Percentiles rank a stretch among this genome's conserved stretches.
Evolutionary conservation across 92 coral and sea anemone genomes (phyloP).

Genomic region (Muricea muricata): DNA sequence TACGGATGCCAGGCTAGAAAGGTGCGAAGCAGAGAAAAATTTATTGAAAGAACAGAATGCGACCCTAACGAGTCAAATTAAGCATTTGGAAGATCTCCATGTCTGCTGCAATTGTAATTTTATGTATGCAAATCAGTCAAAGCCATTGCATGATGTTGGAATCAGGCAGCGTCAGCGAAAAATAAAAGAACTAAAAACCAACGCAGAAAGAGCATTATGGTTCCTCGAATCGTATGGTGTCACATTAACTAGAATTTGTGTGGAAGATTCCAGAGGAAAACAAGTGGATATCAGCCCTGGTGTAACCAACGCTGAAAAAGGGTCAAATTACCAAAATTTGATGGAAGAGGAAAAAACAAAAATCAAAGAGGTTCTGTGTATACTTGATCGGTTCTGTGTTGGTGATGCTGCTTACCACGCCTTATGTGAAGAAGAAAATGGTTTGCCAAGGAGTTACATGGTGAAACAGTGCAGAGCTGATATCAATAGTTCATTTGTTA

Average conservation of each 20-base stretch:
- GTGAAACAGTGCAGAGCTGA: conserved; percentile 53
- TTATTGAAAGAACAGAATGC: conserved; percentile 19
- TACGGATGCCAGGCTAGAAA: conserved; percentile 15
- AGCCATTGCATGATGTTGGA: conserved; percentile 18
- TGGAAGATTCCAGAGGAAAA: too few species aligned
- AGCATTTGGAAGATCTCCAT: conserved; percentile 31
- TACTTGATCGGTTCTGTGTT: conserved; percentile 54
- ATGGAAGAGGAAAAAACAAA: conserved; percentile 8
- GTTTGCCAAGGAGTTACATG: conserved; percentile 30
- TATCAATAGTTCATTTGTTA: conserved; percentile 19
- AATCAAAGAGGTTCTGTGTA: not conserved
- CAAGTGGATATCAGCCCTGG: too few species aligned
- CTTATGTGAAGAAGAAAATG: conserved; percentile 10
- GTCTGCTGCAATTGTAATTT: conserved; percentile 44
- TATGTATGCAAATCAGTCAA: too few species aligned
- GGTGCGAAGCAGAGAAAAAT: not conserved
- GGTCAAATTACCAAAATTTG: too few species aligned
- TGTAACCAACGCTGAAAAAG: too few species aligned
- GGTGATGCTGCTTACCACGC: conserved; percentile 64
- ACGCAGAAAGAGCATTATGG: conserved; percentile 64
- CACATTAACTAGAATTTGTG: too few species aligned
- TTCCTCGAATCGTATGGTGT: conserved; percentile 62
- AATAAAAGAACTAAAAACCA: conserved; percentile 49
- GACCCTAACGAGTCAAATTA: conserved; percentile 18
- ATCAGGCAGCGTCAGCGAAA: conserved; percentile 53